A percentile compares a stretch with the other conserved stretches of the same genome.
Evolutionary conservation across 2,113 vertebrate genomes (phyloP).

Genomic region (Heteronetta atricapilla): DNA sequence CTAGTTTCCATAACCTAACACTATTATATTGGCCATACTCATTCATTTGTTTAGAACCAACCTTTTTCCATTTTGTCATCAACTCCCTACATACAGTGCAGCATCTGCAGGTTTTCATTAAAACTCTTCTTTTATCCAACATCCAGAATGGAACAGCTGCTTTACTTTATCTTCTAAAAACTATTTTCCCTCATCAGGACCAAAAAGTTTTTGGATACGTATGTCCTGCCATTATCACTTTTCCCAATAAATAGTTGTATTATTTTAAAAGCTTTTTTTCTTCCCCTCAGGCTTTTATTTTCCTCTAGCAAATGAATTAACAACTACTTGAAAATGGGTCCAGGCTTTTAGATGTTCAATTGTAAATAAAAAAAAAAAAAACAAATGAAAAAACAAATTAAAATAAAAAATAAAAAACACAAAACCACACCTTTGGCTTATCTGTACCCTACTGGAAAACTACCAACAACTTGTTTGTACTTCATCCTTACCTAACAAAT

Average conservation of each 20-base stretch:
- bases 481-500: constrained; percentile 9
- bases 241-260: not conserved
- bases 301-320: not conserved
- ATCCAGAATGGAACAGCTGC: not conserved
- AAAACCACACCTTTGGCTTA: not conserved
- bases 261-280: not conserved
- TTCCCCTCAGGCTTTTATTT: not conserved
- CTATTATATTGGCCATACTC: not conserved
- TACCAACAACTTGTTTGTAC: not conserved
- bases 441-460: not conserved
- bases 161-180: not conserved
- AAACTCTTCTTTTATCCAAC: not conserved
- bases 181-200: not conserved
- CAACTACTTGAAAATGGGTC: not conserved
- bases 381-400: not conserved
- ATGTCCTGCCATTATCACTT: not conserved
- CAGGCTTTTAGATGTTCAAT: not conserved
- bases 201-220: not conserved
- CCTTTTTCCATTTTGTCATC: not conserved
- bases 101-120: not conserved
- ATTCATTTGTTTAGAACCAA: not conserved
- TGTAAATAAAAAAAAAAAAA: not conserved
- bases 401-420: not conserved
- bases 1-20: not conserved
- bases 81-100: not conserved